Evolutionary conservation across 2,113 vertebrate species (phyloP).

Genomic region (Nibea albiflora): DNA sequence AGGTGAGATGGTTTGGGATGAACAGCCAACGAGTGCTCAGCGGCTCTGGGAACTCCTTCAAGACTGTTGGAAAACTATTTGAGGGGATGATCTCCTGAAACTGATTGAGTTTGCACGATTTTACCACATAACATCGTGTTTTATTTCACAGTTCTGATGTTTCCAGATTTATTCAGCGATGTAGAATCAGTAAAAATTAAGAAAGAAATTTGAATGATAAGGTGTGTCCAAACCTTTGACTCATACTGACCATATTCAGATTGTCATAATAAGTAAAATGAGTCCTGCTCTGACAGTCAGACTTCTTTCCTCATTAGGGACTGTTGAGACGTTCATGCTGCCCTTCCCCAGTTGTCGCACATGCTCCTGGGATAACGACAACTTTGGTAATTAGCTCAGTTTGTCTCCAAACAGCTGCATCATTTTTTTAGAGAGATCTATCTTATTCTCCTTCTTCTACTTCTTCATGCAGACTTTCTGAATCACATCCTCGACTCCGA

Average conservation of each 20-base stretch:
- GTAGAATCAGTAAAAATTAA: too few species aligned
- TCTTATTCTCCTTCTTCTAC: not conserved
- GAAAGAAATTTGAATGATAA: too few species aligned
- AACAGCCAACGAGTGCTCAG: too few species aligned
- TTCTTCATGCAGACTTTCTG: conserved; percentile 85
- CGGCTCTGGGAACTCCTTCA: too few species aligned
- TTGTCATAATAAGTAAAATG: not conserved
- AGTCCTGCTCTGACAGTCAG: not conserved
- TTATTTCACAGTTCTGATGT: too few species aligned
- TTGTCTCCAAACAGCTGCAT: not conserved
- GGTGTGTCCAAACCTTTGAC: too few species aligned
- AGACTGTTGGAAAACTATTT: too few species aligned
- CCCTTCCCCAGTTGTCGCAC: conserved; percentile 89
- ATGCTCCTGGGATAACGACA: conserved; percentile 92
- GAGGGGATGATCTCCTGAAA: too few species aligned
- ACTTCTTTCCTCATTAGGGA: conserved; percentile 56
- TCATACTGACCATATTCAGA: not conserved
- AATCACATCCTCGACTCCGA: conserved; percentile 86
- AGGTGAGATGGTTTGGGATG: too few species aligned
- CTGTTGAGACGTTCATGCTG: conserved; percentile 84
- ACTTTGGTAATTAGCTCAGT: conserved; percentile 87
- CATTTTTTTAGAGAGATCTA: not conserved
- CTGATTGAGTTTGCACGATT: too few species aligned
- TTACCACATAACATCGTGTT: too few species aligned
- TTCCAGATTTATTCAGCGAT: too few species aligned